phyloP scores from a whole-genome alignment of 2,113 vertebrate species.

The Petaurus breviceps region DNA sequence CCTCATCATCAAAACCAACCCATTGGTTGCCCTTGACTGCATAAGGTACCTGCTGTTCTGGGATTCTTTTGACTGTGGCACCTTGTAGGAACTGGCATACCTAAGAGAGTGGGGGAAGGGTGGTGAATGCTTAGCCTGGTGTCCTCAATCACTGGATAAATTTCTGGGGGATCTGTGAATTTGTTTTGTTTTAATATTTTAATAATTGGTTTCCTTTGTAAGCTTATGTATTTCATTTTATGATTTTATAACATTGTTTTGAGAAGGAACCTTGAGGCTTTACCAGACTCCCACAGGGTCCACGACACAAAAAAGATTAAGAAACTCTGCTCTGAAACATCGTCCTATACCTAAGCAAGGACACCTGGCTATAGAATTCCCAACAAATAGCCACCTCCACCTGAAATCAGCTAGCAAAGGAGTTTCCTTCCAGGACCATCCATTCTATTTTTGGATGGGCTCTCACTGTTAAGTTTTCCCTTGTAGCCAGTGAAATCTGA shows the following conservation, averaged over 20 bases:
- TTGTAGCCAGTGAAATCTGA: background rate
- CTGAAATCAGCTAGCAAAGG: background rate
- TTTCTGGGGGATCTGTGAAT: background rate
- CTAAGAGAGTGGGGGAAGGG: constrained; percentile 65
- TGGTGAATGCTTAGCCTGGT: background rate
- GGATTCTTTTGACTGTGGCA: constrained; percentile 77
- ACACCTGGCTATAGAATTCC: background rate
- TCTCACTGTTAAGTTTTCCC: background rate
- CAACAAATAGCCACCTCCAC: background rate
- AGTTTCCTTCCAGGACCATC: background rate
- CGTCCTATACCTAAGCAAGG: background rate
- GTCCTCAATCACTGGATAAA: background rate
- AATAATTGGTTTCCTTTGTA: background rate
- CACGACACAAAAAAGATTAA: background rate
- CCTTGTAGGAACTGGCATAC: constrained; percentile 81
- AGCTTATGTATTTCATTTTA: background rate
- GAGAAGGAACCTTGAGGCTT: background rate
- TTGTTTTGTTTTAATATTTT: background rate
- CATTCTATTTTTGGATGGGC: background rate
- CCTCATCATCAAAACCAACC: constrained; percentile 86
- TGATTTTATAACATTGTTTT: background rate
- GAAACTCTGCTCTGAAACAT: background rate
- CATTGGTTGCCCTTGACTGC: constrained; percentile 83
- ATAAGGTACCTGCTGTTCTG: constrained; percentile 86
- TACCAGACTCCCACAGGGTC: background rate